Percentiles rank a stretch among this genome's conserved stretches.
Evolutionary conservation across 2,113 vertebrate species (phyloP).

Genomic region (Microtus richardsoni): DNA sequence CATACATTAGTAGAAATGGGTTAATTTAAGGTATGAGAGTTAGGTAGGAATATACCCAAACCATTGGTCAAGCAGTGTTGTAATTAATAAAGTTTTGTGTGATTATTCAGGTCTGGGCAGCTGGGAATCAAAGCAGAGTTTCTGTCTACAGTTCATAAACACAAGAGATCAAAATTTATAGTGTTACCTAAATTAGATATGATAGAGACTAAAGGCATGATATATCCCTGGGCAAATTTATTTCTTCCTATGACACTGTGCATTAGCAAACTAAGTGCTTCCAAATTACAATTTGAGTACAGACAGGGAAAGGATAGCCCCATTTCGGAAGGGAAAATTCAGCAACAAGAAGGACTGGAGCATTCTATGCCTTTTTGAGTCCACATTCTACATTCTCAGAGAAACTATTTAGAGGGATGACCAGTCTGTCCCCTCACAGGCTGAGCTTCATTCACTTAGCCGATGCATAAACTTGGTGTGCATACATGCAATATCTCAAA

Average conservation of each 20-base stretch:
- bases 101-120: no score
- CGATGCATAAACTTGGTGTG: background rate
- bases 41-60: no score
- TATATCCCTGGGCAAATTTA: background rate
- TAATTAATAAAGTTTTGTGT: no score
- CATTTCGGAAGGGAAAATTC: background rate
- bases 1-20: no score
- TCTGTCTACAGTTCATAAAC: background rate
- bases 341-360: background rate
- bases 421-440: background rate
- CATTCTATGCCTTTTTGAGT: background rate
- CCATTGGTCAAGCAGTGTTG: no score
- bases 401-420: background rate
- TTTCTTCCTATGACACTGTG: background rate
- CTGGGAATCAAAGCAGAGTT: no score
- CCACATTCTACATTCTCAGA: background rate
- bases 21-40: no score
- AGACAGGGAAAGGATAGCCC: background rate
- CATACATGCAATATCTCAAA: background rate
- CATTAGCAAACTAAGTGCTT: background rate
- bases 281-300: background rate
- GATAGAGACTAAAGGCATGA: background rate
- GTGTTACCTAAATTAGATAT: background rate
- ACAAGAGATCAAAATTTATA: background rate
- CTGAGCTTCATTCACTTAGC: background rate